Percentiles rank a stretch among this genome's conserved stretches.
These are phyloP conservation scores for Neodiprion fabricii DNA, from an alignment of 1,140 invertebrate species.

Conservation along the genomic window DNA sequence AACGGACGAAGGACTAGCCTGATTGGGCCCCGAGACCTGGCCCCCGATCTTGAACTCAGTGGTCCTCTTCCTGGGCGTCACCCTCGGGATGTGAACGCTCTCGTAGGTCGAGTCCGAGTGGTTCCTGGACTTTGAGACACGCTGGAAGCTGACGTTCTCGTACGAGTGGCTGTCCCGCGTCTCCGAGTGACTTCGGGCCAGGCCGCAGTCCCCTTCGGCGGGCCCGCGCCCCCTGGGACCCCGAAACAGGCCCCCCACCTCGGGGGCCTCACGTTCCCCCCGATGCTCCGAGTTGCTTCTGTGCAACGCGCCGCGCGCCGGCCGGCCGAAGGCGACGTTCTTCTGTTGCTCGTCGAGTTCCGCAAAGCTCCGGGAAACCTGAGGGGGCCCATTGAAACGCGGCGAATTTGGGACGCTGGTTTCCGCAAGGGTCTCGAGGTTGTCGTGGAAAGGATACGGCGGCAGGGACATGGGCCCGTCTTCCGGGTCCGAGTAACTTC, in stretches of 20 bases:
- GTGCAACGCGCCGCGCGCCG: slow-evolving; percentile 30
- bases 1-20: slow-evolving; percentile 21
- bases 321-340: slow-evolving; percentile 29
- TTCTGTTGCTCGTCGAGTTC: slow-evolving; percentile 23
- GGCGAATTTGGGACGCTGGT: slow-evolving; percentile 47
- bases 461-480: slow-evolving; percentile 44
- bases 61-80: slow-evolving; percentile 40
- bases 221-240: slow-evolving; percentile 31
- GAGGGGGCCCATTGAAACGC: slow-evolving; percentile 28
- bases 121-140: slow-evolving; percentile 28
- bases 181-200: not conserved
- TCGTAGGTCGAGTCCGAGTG: slow-evolving; percentile 39
- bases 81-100: slow-evolving; percentile 52
- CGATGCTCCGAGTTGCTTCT: slow-evolving; percentile 39
- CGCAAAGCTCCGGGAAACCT: not conserved
- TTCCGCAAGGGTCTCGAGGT: slow-evolving; percentile 47
- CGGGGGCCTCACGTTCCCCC: slow-evolving; percentile 39
- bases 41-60: slow-evolving; percentile 52
- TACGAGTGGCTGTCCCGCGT: not conserved
- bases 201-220: slow-evolving; percentile 31
- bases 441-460: slow-evolving; percentile 47
- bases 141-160: slow-evolving; percentile 28
- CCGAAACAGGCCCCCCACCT: slow-evolving; percentile 37
- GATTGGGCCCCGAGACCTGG: slow-evolving; percentile 39
- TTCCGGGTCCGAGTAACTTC: slow-evolving; percentile 28